Conservation (phyloP, 2,888 invertebrate genomes). For the Agrochola lota region DNA sequence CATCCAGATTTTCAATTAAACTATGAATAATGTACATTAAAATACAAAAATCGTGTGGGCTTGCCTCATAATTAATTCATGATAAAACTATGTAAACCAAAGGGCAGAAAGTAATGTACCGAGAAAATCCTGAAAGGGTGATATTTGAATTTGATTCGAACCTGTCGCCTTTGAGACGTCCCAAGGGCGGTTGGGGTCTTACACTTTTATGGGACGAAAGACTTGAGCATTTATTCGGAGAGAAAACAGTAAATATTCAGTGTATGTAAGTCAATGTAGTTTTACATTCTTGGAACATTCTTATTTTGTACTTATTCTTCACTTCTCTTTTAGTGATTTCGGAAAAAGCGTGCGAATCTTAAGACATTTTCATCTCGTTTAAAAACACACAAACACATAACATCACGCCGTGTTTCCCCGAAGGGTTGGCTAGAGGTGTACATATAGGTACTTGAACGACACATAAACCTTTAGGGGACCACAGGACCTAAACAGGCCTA, state of each 20-base stretch:
- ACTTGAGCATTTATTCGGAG: constrained; percentile 47
- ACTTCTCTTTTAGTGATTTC: background rate
- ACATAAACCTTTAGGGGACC: background rate
- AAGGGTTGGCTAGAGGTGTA: background rate
- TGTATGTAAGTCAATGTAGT: too few species aligned
- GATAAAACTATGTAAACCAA: constrained; percentile 54
- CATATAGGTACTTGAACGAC: background rate
- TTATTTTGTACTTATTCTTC: background rate
- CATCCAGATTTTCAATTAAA: background rate
- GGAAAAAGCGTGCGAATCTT: background rate
- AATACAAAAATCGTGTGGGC: constrained; percentile 20
- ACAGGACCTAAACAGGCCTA: too few species aligned
- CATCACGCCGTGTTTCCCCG: background rate
- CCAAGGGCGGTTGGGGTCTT: constrained; percentile 53
- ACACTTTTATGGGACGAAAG: constrained; percentile 48
- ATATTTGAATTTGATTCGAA: constrained; percentile 69
- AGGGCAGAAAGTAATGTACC: constrained; percentile 52
- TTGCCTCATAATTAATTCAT: constrained; percentile 61
- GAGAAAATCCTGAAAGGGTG: constrained; percentile 57
- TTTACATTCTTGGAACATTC: background rate
- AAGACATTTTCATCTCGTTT: background rate
- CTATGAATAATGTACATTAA: constrained; percentile 14
- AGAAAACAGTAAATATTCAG: constrained; percentile 45
- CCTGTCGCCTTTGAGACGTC: constrained; percentile 64
- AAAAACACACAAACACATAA: background rate